phyloP scores from a whole-genome alignment of 2,888 invertebrate genomes.

The Leptopterna dolabrata region DNA sequence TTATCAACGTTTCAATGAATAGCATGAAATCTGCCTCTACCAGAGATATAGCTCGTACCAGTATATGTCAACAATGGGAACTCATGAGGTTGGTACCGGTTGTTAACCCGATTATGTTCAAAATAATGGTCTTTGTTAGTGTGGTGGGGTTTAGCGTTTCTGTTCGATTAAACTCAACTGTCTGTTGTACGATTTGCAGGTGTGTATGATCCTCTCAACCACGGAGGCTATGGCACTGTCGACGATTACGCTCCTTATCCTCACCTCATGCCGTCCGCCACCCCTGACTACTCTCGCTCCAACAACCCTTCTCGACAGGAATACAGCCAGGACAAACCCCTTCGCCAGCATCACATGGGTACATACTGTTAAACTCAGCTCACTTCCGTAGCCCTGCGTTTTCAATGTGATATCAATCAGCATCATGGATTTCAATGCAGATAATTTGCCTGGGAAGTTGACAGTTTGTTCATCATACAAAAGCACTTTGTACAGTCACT shows the following conservation, averaged over 20 bases:
- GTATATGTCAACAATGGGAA: too few relatives aligned
- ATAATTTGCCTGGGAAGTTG: background rate
- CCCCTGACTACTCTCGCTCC: conserved; percentile 78
- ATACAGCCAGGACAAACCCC: conserved; percentile 70
- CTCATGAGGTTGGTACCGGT: too few relatives aligned
- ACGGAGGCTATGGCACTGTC: conserved; percentile 84
- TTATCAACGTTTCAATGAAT: background rate
- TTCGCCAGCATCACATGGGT: conserved; percentile 87
- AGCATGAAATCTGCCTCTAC: too few relatives aligned
- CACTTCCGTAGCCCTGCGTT: background rate
- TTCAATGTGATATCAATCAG: background rate
- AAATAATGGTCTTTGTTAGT: too few relatives aligned
- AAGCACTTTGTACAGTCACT: too few relatives aligned
- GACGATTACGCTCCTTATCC: conserved; percentile 89
- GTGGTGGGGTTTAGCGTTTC: too few relatives aligned
- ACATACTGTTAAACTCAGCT: conserved; percentile 59
- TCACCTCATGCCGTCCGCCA: conserved; percentile 76
- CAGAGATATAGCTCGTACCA: too few relatives aligned
- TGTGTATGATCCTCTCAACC: conserved; percentile 82
- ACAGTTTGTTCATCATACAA: too few relatives aligned
- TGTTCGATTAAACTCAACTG: too few relatives aligned
- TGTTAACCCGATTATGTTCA: too few relatives aligned
- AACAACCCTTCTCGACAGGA: conserved; percentile 88
- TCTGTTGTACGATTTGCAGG: too few relatives aligned
- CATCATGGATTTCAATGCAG: background rate